Evolutionary conservation across 2,888 invertebrate species (phyloP).

Genomic region (Cerceris rybyensis): DNA sequence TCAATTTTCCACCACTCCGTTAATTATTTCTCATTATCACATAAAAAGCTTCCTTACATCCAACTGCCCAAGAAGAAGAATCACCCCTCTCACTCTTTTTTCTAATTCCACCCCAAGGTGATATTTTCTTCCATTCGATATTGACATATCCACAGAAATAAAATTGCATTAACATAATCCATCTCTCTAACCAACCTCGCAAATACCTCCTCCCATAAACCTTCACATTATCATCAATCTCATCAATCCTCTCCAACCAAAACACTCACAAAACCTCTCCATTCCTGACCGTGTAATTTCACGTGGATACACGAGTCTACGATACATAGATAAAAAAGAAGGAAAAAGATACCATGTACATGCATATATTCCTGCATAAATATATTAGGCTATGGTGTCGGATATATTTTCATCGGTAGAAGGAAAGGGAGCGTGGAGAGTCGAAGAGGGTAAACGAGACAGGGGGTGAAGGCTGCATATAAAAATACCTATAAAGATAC

Average conservation of each 20-base stretch:
- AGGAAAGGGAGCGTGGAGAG: conserved; percentile 34
- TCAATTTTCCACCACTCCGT: too few species aligned
- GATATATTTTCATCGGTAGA: conserved; percentile 62
- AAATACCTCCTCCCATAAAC: too few species aligned
- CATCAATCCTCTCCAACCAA: not conserved
- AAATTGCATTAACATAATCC: too few species aligned
- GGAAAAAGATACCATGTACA: conserved; percentile 66
- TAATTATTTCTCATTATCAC: too few species aligned
- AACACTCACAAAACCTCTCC: not conserved
- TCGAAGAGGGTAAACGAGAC: conserved; percentile 11
- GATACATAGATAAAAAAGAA: conserved; percentile 36
- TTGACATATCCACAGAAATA: too few species aligned
- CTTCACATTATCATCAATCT: too few species aligned
- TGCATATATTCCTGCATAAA: conserved; percentile 80
- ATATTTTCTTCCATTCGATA: too few species aligned
- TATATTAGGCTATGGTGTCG: conserved; percentile 71
- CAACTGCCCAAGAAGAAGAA: too few species aligned
- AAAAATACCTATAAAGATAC: conserved; percentile 78
- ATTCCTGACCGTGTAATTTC: conserved; percentile 66
- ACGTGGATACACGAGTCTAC: conserved; percentile 53
- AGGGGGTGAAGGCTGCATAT: conserved; percentile 65
- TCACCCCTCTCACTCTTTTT: too few species aligned
- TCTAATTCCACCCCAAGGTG: too few species aligned
- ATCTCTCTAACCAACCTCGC: too few species aligned
- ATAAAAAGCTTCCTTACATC: too few species aligned